phyloP scores from a whole-genome alignment of 2,113 vertebrate species.

The Aspiorhynchus laticeps region DNA sequence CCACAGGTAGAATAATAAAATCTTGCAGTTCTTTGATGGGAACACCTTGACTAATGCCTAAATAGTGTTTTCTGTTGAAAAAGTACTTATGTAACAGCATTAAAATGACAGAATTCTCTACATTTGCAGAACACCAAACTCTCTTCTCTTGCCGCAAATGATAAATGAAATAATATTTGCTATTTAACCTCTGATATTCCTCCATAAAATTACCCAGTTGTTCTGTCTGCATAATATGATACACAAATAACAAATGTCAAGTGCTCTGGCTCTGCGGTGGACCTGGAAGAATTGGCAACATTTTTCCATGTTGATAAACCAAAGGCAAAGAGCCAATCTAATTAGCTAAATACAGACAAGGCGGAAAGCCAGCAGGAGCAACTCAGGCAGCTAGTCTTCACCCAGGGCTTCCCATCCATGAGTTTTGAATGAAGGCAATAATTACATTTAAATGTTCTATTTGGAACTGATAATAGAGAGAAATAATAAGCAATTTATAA shows the following conservation, averaged over 20 bases:
- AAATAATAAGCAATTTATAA: conserved; percentile 27
- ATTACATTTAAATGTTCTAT: conserved; percentile 53
- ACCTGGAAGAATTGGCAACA: conserved; percentile 46
- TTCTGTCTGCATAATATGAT: conserved; percentile 29
- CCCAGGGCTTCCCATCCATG: conserved; percentile 45
- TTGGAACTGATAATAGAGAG: conserved; percentile 43
- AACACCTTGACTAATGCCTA: conserved; percentile 22
- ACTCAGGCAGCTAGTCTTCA: conserved; percentile 49
- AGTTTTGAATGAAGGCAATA: conserved; percentile 43
- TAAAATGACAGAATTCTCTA: conserved; percentile 8
- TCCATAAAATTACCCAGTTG: conserved; percentile 15
- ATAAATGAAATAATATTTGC: conserved; percentile 10
- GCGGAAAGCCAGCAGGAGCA: conserved; percentile 49
- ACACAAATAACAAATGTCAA: conserved; percentile 49
- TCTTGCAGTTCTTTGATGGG: conserved; percentile 17
- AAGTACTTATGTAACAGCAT: not conserved
- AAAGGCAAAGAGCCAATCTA: conserved; percentile 56
- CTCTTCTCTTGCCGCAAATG: not conserved
- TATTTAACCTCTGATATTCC: conserved; percentile 31
- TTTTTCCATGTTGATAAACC: conserved; percentile 55
- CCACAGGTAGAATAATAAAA: conserved; percentile 6
- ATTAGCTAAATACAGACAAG: conserved; percentile 56
- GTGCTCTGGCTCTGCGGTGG: conserved; percentile 48
- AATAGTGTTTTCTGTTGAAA: not conserved
- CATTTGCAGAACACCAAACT: conserved; percentile 18